These are phyloP conservation scores for Hypsibius dujardini DNA, from an alignment of 1,140 invertebrate genomes.

Conservation along the genomic window DNA sequence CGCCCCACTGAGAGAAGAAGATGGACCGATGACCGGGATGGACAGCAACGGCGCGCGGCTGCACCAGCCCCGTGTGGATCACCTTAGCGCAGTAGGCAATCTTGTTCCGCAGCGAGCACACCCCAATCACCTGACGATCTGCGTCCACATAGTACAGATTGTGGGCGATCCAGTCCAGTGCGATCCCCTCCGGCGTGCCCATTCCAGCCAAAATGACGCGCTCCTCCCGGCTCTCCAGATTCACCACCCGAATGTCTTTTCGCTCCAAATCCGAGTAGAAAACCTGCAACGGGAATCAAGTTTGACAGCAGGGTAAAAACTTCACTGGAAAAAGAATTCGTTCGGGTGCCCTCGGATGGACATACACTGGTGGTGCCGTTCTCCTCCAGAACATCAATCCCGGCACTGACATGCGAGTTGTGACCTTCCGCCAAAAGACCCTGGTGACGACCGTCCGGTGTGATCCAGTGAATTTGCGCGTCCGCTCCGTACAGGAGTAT, in stretches of 20 bases:
- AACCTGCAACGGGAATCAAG: too few relatives aligned
- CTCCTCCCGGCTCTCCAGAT: not conserved
- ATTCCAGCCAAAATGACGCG: not conserved
- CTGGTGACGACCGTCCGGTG: not conserved
- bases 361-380: too few relatives aligned
- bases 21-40: not conserved
- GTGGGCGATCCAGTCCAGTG: not conserved
- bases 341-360: too few relatives aligned
- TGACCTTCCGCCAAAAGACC: not conserved
- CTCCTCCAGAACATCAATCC: too few relatives aligned
- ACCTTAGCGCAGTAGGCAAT: not conserved
- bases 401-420: too few relatives aligned
- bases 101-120: not conserved
- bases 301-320: too few relatives aligned
- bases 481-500: not conserved
- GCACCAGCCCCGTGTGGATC: not conserved
- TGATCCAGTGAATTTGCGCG: not conserved
- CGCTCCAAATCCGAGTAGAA: not conserved
- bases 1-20: not conserved
- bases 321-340: too few relatives aligned
- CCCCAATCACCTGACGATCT: not conserved
- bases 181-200: not conserved
- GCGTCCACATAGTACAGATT: conserved; percentile 6
- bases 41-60: not conserved
- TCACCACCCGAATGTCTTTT: not conserved